Percentiles rank a stretch among this genome's conserved stretches.
Conservation (phyloP, 2,113 vertebrate species). For the Dipodomys stephensi region DNA sequence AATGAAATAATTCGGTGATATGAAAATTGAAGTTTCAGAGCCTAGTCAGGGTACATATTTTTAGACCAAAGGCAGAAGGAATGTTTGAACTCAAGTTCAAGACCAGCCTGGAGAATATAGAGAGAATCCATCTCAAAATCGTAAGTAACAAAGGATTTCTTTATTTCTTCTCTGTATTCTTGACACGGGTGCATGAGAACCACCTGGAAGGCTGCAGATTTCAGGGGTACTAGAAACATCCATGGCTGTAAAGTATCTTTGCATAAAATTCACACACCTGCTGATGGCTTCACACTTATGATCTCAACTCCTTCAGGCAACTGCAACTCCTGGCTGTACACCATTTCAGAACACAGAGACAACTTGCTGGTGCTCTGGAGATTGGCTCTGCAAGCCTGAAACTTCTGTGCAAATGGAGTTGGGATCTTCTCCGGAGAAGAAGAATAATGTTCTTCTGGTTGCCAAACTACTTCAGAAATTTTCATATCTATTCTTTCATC, state of each 20-base stretch:
- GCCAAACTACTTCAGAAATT: conserved; percentile 77
- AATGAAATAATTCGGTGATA: conserved; percentile 16
- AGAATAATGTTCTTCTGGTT: conserved; percentile 86
- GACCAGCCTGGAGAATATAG: too few relatives aligned
- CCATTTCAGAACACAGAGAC: conserved; percentile 90
- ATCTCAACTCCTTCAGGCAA: conserved; percentile 95
- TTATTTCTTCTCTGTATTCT: not conserved
- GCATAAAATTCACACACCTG: conserved; percentile 90
- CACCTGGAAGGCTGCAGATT: not conserved
- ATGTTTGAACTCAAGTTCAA: not conserved
- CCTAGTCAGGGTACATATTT: not conserved
- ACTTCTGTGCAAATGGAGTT: conserved; percentile 89
- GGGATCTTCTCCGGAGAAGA: conserved; percentile 87
- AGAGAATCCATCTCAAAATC: not conserved
- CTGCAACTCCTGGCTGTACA: conserved; percentile 93
- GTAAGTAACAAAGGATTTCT: not conserved
- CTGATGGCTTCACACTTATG: conserved; percentile 94
- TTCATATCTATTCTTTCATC: conserved; percentile 86
- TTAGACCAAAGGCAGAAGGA: too few relatives aligned
- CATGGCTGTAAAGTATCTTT: conserved; percentile 4
- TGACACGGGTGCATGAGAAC: not conserved
- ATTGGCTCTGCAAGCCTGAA: conserved; percentile 92
- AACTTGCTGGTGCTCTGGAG: conserved; percentile 96
- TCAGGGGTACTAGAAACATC: not conserved
- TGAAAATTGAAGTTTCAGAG: not conserved